Evolutionary conservation across 2,888 invertebrate genomes (phyloP).

Genomic region (Schrankia costaestrigalis): DNA sequence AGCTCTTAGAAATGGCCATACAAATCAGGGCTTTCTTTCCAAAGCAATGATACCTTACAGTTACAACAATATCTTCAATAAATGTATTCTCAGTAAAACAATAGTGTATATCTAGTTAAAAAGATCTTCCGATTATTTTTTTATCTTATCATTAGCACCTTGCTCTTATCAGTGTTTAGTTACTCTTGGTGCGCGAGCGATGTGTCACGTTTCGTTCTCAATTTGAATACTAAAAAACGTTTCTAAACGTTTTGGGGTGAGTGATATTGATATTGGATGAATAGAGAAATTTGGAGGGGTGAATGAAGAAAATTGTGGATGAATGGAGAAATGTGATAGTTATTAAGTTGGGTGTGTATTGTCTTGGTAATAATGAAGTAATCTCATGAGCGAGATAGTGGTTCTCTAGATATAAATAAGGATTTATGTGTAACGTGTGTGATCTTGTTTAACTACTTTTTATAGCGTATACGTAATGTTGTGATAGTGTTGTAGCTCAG

Average conservation of each 20-base stretch:
- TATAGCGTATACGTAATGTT: too few relatives aligned
- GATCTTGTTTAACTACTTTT: too few relatives aligned
- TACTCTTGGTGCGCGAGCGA: slow-evolving; percentile 15
- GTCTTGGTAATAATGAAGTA: background rate
- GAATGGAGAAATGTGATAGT: background rate
- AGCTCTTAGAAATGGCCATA: too few relatives aligned
- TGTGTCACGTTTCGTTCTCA: slow-evolving; percentile 21
- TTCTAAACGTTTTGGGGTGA: slow-evolving; percentile 9
- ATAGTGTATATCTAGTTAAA: slow-evolving; percentile 39
- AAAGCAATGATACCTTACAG: too few relatives aligned
- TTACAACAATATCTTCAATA: too few relatives aligned
- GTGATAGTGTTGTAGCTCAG: too few relatives aligned
- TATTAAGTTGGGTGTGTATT: background rate
- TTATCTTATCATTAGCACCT: slow-evolving; percentile 54
- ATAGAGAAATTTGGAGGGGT: background rate
- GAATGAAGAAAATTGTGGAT: background rate
- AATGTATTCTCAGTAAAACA: slow-evolving; percentile 8
- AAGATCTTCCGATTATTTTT: slow-evolving; percentile 57
- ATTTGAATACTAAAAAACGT: slow-evolving; percentile 1
- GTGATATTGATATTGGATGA: background rate
- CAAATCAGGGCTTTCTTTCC: too few relatives aligned
- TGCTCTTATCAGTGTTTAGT: slow-evolving; percentile 34
- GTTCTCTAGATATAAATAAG: background rate
- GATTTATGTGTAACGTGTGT: background rate
- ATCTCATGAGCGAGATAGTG: slow-evolving; percentile 7